Conservation (phyloP, 1,140 invertebrate species). For the Drosophila kepulauana region DNA sequence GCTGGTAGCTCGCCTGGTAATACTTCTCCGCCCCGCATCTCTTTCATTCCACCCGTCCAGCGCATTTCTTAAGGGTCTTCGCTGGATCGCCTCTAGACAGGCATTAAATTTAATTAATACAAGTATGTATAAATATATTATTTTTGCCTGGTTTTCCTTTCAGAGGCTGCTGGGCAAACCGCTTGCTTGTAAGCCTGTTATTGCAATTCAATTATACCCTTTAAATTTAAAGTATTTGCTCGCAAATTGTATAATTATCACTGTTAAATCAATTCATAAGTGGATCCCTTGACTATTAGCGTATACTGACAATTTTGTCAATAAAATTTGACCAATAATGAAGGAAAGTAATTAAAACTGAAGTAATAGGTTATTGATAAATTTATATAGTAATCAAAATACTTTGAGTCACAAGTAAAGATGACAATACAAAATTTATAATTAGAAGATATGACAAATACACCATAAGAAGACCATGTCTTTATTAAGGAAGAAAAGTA, state of each 20-base stretch:
- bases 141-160: constrained; percentile 11
- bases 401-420: no score
- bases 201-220: constrained; percentile 16
- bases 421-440: no score
- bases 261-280: neutral
- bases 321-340: no score
- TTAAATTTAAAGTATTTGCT: constrained; percentile 1
- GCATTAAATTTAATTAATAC: constrained; percentile 76
- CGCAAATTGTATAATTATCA: constrained; percentile 2
- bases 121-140: constrained; percentile 11
- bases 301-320: no score
- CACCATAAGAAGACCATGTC: no score
- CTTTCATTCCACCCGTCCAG: neutral
- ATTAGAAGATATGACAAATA: no score
- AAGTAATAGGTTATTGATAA: no score
- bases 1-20: neutral
- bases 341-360: no score
- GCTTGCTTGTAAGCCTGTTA: constrained; percentile 17
- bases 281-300: neutral
- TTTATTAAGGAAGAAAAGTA: no score
- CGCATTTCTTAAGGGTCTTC: constrained; percentile 14
- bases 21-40: neutral
- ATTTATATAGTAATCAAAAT: no score
- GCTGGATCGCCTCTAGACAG: constrained; percentile 50
- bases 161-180: neutral